Conservation (phyloP, 1,140 invertebrate genomes). For the Zaprionus camerounensis region DNA sequence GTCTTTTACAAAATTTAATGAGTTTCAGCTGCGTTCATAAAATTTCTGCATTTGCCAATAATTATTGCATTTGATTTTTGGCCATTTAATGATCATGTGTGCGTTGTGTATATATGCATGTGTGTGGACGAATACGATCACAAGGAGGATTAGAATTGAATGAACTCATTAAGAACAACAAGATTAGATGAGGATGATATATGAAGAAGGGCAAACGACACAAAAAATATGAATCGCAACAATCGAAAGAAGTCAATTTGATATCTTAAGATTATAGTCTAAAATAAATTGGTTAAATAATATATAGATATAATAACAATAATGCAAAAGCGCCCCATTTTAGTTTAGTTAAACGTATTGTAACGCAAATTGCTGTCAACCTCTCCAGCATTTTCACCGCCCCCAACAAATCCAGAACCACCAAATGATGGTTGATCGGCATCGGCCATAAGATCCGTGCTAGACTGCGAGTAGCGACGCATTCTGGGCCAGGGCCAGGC, state of each 20-base stretch:
- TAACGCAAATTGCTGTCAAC: constrained; percentile 81
- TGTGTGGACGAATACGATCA: constrained; percentile 41
- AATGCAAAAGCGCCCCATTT: constrained; percentile 27
- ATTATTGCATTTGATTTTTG: constrained; percentile 59
- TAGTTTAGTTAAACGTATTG: constrained; percentile 77
- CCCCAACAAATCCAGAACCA: constrained; percentile 20
- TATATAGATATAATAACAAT: constrained; percentile 60
- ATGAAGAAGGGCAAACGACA: constrained; percentile 59
- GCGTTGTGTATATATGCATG: constrained; percentile 34
- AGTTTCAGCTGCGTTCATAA: constrained; percentile 50
- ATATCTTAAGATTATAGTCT: constrained; percentile 49
- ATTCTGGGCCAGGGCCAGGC: constrained; percentile 69
- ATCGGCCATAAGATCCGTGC: constrained; percentile 73
- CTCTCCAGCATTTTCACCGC: constrained; percentile 62
- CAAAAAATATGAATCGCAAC: constrained; percentile 45
- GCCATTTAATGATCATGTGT: constrained; percentile 65
- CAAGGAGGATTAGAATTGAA: not conserved
- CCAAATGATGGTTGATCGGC: constrained; percentile 55
- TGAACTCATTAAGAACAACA: constrained; percentile 10
- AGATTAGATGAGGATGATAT: constrained; percentile 23
- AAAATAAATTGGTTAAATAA: constrained; percentile 70
- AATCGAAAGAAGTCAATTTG: constrained; percentile 54
- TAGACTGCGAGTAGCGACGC: constrained; percentile 71
- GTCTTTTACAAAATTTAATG: constrained; percentile 67
- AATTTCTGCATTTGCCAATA: constrained; percentile 44